These are phyloP conservation scores for Hirudo medicinalis DNA, from an alignment of 1,140 invertebrate species.

Conservation along the genomic window DNA sequence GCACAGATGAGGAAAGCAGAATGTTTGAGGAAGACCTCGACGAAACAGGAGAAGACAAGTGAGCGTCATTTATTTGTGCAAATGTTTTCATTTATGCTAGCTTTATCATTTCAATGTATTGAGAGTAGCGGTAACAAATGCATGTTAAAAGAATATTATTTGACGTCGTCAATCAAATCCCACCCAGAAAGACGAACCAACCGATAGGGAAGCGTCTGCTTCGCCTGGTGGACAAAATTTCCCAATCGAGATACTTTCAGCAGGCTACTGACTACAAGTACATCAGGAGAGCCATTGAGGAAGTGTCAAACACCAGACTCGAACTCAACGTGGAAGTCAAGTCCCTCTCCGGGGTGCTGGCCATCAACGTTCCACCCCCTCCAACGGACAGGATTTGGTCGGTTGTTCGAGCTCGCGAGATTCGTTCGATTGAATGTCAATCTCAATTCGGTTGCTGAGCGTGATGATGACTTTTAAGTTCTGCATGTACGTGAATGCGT, in stretches of 20 bases:
- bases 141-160: not conserved
- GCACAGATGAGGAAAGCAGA: slow-evolving; percentile 54
- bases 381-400: slow-evolving; percentile 82
- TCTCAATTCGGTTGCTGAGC: too few relatives aligned
- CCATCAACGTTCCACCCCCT: slow-evolving; percentile 83
- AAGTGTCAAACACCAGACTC: slow-evolving; percentile 78
- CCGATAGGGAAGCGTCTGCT: slow-evolving; percentile 56
- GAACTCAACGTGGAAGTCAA: slow-evolving; percentile 74
- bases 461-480: too few relatives aligned
- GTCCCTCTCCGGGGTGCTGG: slow-evolving; percentile 63
- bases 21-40: slow-evolving; percentile 41
- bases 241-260: slow-evolving; percentile 79
- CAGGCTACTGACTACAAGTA: slow-evolving; percentile 49
- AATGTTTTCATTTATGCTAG: not conserved
- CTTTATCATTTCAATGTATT: not conserved
- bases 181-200: slow-evolving; percentile 15
- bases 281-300: slow-evolving; percentile 44
- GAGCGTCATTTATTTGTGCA: too few relatives aligned
- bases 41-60: slow-evolving; percentile 9
- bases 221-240: slow-evolving; percentile 73
- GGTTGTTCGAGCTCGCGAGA: not conserved
- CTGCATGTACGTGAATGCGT: too few relatives aligned
- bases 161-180: slow-evolving; percentile 23
- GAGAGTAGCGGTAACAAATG: not conserved
- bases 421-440: too few relatives aligned